These are phyloP conservation scores for Plumapathes pennacea DNA, from an alignment of 92 coral and sea anemone species.

Conservation along the genomic window DNA sequence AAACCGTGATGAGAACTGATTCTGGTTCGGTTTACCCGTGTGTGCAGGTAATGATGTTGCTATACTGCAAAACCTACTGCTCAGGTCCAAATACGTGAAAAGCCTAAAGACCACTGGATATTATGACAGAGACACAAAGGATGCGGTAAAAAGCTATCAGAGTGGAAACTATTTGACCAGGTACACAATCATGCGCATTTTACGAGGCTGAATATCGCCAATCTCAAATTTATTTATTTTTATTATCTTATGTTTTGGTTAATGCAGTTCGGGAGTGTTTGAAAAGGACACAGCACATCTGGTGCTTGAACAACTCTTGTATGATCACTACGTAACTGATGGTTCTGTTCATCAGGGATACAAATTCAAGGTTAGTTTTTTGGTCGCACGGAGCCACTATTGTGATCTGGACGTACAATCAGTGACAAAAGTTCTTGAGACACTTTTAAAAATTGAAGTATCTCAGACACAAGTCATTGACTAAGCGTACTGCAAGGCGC, in stretches of 20 bases:
- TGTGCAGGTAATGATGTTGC: slow-evolving; percentile 81
- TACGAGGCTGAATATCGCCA: not conserved
- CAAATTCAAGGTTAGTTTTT: slow-evolving; percentile 88
- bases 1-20: not conserved
- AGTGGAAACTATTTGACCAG: slow-evolving; percentile 44
- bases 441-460: too few species aligned
- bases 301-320: slow-evolving; percentile 69
- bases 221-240: not conserved
- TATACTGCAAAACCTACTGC: slow-evolving; percentile 82
- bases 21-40: not conserved
- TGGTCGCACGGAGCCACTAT: too few species aligned
- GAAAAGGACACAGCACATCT: slow-evolving; percentile 65
- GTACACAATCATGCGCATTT: slow-evolving; percentile 17
- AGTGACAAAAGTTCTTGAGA: too few species aligned
- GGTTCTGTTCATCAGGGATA: slow-evolving; percentile 63
- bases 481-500: too few species aligned
- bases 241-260: not conserved
- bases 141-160: slow-evolving; percentile 70
- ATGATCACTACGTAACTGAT: slow-evolving; percentile 82
- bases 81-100: slow-evolving; percentile 55
- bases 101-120: slow-evolving; percentile 51
- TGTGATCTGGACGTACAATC: too few species aligned
- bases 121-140: slow-evolving; percentile 64
- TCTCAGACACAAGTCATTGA: too few species aligned
- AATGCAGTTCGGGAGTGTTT: slow-evolving; percentile 51